Base-by-base conservation (phyloP, 2,888 invertebrate genomes). In the Dasypogon diadema region DNA sequence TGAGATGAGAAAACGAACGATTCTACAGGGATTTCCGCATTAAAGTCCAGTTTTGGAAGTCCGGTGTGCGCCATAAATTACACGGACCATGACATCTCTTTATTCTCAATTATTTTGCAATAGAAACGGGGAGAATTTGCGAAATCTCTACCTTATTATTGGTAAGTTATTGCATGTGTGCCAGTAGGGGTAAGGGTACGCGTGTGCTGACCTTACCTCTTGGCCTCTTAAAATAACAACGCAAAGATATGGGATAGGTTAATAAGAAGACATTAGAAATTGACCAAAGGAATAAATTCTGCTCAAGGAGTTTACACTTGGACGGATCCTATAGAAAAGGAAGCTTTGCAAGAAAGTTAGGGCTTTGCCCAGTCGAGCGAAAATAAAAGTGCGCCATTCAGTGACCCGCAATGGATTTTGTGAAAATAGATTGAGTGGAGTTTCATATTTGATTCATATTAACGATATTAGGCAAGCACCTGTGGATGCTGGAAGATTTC, bases 161-260 rank as follows among this genome's bases (percentile, higher is more conserved):
- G 26, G 46, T 65, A 65, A 65, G 26, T 65, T 65, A 65, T 65
- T 65, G 37, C 65, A 18, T 65, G 46, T 65, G 48, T 65, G 65
- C 46, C 24, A 46, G 48, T 6, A 21, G 0, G 14, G 5, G n/a
- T n/a, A n/a, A n/a, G n/a, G n/a, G n/a, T n/a, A n/a, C n/a, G n/a
- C n/a, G n/a, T n/a, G n/a, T n/a, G n/a, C n/a, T n/a, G n/a, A n/a
- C n/a, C n/a, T n/a, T n/a, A n/a, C n/a, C n/a, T 51, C n/a, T 12
- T 16, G 14, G 0, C n/a, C n/a, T 12, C n/a, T 42, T 42, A n/a
- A 2, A 12, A 42, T 42, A 42, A 42, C n/a, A 42, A 42, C 42
- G 8, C 2, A 42, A 42, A 42, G 12, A 6, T 42, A 12, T 0
- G 42, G 42, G 8, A 42, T 42, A 42, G 42, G 42, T 42, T n/a